Percentiles rank a stretch among this genome's conserved stretches.
Conservation (phyloP, 2,888 invertebrate species). For the Napeogenes inachia region DNA sequence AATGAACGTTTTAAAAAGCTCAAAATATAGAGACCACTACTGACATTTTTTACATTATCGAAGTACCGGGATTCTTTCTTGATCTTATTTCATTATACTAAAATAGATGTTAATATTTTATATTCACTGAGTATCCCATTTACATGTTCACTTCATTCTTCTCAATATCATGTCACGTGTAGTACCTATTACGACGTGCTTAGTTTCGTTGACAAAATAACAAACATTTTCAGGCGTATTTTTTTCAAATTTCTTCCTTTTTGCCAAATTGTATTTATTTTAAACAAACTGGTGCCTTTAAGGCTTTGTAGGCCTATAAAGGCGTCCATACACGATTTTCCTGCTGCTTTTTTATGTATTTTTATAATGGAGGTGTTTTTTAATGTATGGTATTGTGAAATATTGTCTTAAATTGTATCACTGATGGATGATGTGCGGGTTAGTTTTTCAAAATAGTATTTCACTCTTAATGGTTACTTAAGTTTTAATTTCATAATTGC, state of each 20-base stretch:
- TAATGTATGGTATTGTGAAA: too few relatives aligned
- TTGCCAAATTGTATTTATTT: neutral
- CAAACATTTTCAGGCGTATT: neutral
- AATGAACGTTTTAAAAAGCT: too few relatives aligned
- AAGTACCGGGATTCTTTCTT: neutral
- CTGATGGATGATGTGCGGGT: too few relatives aligned
- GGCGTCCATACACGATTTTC: too few relatives aligned
- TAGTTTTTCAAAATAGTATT: too few relatives aligned
- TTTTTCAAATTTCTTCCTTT: neutral
- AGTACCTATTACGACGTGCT: slow-evolving; percentile 4
- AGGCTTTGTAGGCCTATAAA: neutral
- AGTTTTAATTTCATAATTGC: too few relatives aligned
- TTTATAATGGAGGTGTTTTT: too few relatives aligned
- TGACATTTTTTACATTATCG: too few relatives aligned
- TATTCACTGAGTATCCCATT: slow-evolving; percentile 1
- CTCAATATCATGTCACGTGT: neutral
- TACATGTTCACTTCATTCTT: neutral
- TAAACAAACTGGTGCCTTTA: neutral
- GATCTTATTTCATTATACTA: neutral
- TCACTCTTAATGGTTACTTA: too few relatives aligned
- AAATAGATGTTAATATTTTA: slow-evolving; percentile 2
- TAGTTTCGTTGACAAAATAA: neutral
- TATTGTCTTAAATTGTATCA: too few relatives aligned
- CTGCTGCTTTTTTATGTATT: too few relatives aligned
- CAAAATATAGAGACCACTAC: too few relatives aligned